phyloP scores from a whole-genome alignment of 2,113 vertebrate genomes.

The Candoia aspera region DNA sequence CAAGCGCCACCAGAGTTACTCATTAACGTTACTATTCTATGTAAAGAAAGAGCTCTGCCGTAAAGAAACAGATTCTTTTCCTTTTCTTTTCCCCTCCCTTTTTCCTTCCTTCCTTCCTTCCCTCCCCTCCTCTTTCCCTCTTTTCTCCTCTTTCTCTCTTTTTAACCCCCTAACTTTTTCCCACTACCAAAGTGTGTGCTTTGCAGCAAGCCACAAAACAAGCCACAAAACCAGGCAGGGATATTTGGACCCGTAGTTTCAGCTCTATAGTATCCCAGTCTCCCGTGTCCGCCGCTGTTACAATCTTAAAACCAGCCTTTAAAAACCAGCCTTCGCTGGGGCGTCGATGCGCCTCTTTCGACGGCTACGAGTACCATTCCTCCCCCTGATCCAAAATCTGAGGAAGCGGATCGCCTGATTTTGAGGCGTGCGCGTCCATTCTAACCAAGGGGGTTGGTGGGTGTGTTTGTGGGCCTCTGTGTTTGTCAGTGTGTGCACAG shows the following conservation, averaged over 20 bases:
- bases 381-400: not conserved
- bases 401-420: no score
- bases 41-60: not conserved
- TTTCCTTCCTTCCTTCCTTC: accelerated
- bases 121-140: no score
- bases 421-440: not conserved
- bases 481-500: no score
- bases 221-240: not conserved
- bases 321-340: no score
- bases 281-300: not conserved
- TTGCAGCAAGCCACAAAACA: not conserved
- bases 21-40: not conserved
- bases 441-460: not conserved
- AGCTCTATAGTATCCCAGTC: not conserved
- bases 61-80: not conserved
- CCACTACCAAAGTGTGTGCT: no score
- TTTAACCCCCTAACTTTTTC: not conserved
- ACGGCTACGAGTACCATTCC: not conserved
- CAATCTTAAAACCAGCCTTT: not conserved
- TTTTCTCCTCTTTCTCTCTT: not conserved
- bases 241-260: not conserved
- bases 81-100: accelerated
- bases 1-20: not conserved
- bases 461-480: no score
- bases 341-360: no score